Evolutionary conservation across 2,113 vertebrate genomes (phyloP).

Genomic region (Peromyscus polionotus): DNA sequence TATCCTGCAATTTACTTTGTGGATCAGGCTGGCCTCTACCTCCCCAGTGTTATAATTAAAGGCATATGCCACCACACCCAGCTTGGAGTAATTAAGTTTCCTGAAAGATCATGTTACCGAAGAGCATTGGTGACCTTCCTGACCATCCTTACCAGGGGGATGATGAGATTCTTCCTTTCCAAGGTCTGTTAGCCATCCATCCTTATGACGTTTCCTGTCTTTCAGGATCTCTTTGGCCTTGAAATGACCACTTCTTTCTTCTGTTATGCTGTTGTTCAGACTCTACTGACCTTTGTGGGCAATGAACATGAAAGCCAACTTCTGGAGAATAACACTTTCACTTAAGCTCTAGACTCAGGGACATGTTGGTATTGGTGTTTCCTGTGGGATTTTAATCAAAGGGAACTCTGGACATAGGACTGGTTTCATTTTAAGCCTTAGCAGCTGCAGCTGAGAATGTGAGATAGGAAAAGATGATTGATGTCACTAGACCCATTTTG

Average conservation of each 20-base stretch:
- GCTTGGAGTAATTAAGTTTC: conserved; percentile 2
- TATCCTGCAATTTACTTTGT: background rate
- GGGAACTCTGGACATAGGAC: background rate
- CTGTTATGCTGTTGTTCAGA: conserved; percentile 8
- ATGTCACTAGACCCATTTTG: conserved; percentile 19
- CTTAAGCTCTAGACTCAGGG: background rate
- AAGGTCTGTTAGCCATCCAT: conserved; percentile 17
- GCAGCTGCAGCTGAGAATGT: conserved; percentile 6
- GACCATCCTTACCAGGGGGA: background rate
- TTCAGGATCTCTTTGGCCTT: background rate
- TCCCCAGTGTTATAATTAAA: background rate
- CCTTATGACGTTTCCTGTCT: background rate
- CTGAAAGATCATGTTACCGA: background rate
- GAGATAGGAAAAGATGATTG: conserved; percentile 56
- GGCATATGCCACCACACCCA: too few relatives aligned
- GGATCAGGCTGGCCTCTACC: background rate
- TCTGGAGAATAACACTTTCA: conserved; percentile 57
- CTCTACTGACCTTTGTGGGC: background rate
- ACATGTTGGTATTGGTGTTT: conserved; percentile 35
- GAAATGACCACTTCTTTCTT: background rate
- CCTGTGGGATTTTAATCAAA: conserved; percentile 59
- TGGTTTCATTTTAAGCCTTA: conserved; percentile 30
- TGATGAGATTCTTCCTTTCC: background rate
- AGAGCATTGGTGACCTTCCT: background rate
- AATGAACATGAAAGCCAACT: conserved; percentile 33